Evolutionary conservation across 2,888 invertebrate species (phyloP).

Genomic region (Drosophila austrosaltans): DNA sequence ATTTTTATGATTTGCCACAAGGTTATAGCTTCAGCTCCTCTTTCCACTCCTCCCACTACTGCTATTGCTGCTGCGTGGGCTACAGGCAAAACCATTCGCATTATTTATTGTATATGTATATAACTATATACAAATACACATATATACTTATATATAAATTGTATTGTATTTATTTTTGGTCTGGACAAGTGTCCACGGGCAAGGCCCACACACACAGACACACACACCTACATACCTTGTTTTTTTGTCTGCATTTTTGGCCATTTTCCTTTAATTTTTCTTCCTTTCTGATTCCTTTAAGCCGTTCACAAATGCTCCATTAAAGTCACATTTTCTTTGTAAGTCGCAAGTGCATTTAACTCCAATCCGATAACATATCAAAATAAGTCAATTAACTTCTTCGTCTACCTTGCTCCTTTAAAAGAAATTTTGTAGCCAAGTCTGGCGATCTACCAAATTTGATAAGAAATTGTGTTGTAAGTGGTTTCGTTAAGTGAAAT

Average conservation of each 20-base stretch:
- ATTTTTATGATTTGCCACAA: slow-evolving; percentile 65
- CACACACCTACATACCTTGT: background rate
- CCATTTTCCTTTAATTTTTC: background rate
- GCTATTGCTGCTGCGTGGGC: background rate
- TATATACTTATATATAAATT: slow-evolving; percentile 15
- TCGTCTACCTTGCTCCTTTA: background rate
- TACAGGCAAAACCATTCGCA: slow-evolving; percentile 26
- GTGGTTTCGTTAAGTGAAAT: background rate
- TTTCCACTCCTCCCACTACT: background rate
- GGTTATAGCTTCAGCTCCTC: background rate
- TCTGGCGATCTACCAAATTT: background rate
- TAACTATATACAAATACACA: background rate
- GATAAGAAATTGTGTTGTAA: background rate
- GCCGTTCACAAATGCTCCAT: background rate
- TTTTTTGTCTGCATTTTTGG: background rate
- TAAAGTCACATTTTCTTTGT: background rate
- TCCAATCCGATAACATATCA: background rate
- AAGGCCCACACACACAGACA: background rate
- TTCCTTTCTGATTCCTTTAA: slow-evolving; percentile 1
- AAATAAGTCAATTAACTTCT: background rate
- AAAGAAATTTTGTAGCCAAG: background rate
- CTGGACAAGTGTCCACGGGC: slow-evolving; percentile 6
- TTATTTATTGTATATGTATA: slow-evolving; percentile 30
- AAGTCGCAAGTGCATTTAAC: slow-evolving; percentile 4
- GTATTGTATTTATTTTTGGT: slow-evolving; percentile 28